Percentiles rank a stretch among this genome's conserved stretches.
These are phyloP conservation scores for Tetraneura akinire DNA, from an alignment of 1,140 invertebrate species.

Conservation along the genomic window DNA sequence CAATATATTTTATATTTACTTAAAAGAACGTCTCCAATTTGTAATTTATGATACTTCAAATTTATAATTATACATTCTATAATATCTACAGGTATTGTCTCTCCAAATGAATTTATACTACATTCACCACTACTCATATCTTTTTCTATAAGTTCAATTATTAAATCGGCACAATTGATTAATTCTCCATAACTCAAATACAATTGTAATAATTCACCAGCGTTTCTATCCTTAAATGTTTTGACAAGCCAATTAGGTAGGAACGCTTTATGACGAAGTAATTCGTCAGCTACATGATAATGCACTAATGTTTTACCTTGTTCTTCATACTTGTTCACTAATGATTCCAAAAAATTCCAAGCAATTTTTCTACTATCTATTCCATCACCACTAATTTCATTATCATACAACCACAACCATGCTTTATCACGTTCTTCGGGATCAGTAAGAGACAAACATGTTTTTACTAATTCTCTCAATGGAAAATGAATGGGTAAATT, in stretches of 20 bases:
- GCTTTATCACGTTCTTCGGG: constrained; percentile 34
- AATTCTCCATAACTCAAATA: constrained; percentile 46
- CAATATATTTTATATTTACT: constrained; percentile 39
- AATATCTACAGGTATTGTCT: constrained; percentile 33
- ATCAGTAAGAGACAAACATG: constrained; percentile 14
- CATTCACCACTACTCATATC: neutral
- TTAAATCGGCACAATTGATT: constrained; percentile 28
- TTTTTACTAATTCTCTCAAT: constrained; percentile 42
- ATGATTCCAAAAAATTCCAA: constrained; percentile 45
- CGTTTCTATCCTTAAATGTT: constrained; percentile 38
- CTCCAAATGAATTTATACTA: neutral
- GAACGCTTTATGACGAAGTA: constrained; percentile 39
- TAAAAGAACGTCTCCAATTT: constrained; percentile 20
- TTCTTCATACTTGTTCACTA: constrained; percentile 39
- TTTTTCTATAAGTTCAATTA: constrained; percentile 35
- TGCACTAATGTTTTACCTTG: constrained; percentile 10
- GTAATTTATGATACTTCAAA: constrained; percentile 42
- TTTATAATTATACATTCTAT: constrained; percentile 33
- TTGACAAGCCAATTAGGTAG: constrained; percentile 42
- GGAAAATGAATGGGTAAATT: constrained; percentile 27
- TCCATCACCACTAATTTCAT: constrained; percentile 20
- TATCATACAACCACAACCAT: constrained; percentile 37
- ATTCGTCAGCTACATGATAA: constrained; percentile 41
- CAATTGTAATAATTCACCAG: constrained; percentile 26
- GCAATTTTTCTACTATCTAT: constrained; percentile 43